Conservation (phyloP, 1,140 invertebrate genomes). For the Drosophila sucinea region DNA sequence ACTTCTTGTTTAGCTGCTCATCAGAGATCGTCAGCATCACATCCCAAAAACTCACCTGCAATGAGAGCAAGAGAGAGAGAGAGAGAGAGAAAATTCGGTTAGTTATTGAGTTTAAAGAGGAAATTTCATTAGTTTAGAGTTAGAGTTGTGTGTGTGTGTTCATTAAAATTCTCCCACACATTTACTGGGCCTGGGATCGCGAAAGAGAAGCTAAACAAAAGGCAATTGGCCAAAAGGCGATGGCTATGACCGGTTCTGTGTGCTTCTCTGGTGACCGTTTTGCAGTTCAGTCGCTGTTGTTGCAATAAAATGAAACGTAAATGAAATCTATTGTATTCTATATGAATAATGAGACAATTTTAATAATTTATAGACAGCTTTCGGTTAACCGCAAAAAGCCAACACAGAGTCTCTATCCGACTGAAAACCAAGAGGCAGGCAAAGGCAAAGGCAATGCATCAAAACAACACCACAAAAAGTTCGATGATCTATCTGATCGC, state of each 20-base stretch:
- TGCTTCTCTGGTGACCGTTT: slow-evolving; percentile 31
- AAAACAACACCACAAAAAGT: slow-evolving; percentile 61
- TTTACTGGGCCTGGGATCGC: slow-evolving; percentile 14
- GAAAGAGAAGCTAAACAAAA: slow-evolving; percentile 27
- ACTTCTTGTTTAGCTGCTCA: slow-evolving; percentile 18
- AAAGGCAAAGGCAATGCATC: slow-evolving; percentile 17
- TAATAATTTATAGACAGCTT: slow-evolving; percentile 82
- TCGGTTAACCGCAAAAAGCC: slow-evolving; percentile 72
- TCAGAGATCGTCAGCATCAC: slow-evolving; percentile 47
- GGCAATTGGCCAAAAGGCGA: slow-evolving; percentile 57
- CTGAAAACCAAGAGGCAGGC: not conserved
- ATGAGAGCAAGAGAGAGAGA: slow-evolving; percentile 41
- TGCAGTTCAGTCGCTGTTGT: slow-evolving; percentile 40
- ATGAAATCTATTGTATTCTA: slow-evolving; percentile 81
- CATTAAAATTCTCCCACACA: slow-evolving; percentile 76
- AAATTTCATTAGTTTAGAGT: not conserved
- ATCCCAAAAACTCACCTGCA: slow-evolving; percentile 62
- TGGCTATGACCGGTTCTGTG: slow-evolving; percentile 57
- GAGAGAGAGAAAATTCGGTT: slow-evolving; percentile 13
- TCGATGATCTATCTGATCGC: slow-evolving; percentile 66
- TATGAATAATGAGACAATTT: slow-evolving; percentile 83
- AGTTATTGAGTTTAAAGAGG: not conserved
- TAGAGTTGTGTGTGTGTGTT: not conserved
- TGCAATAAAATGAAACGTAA: slow-evolving; percentile 81
- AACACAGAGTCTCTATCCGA: slow-evolving; percentile 26